Evolutionary conservation across 2,888 invertebrate species (phyloP), one percentile per base, ranked within the genome.

Genomic region (Spialia ferax): DNA sequence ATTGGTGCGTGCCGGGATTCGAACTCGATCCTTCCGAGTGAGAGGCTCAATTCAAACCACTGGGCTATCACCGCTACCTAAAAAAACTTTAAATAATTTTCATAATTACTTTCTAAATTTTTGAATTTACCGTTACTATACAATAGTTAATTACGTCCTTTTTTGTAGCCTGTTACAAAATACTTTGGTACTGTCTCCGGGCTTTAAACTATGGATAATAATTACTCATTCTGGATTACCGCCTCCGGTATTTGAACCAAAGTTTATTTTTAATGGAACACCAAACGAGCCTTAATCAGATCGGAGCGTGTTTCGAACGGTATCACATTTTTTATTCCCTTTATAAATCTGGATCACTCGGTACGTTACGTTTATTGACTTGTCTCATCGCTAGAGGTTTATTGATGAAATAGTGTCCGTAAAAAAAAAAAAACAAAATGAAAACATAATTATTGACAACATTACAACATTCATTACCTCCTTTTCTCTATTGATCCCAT

Each of bases 281-380:
- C 70, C 68, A 68, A 70, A 68, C 71, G 71, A 68, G 69, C 64
- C 70, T 72, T 74, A 71, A 74, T 75, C 73, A 72, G 71, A 70
- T 70, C 68, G 68, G 56, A 73, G 71, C 71, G 70, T 69, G 61
- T 67, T 67, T 61, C 61, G 32, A 56, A 55, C 55, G 67, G 61
- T 55, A 67, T 54, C 22, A 62, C 59, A 63, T 50, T 71, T 74
- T 72, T 72, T 70, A 64, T 50, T 67, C 67, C 64, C 55, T 68
- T 63, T 63, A 50, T 55, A 55, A 45, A 61, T 67, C 38, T 38
- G 57, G n/a, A 59, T 54, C 57, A 56, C 32, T 52, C 52, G 55
- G 13, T 64, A 55, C 50, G 55, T 55, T 54, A 42, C 42, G 7
- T 38, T 38, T 38, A 45, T 38, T 62, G 22, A 45, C 42, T 18